Base-by-base conservation (phyloP, 2,888 invertebrate species). In the Cerastis leucographa region DNA sequence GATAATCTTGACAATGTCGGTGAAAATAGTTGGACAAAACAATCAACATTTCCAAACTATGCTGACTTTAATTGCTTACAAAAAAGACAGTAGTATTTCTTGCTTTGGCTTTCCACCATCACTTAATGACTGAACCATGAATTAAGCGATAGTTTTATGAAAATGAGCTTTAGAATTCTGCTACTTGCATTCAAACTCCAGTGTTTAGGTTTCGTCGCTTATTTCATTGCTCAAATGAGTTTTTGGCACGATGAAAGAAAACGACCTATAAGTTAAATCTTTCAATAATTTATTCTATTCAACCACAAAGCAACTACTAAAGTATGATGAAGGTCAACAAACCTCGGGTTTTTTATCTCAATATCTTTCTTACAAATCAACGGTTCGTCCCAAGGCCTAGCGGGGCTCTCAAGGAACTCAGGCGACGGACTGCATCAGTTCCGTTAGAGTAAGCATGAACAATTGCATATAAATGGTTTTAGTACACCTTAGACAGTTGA, bases 321-420 rank as follows among this genome's bases (percentile, higher is more conserved):
- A 49, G n/a, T 64, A 42, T 49, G 17, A 8, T 61, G 5, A 12
- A 64, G 42, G 44, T 73, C 22, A 81, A 92, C 93, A 78, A 89
- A 93, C 93, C 93, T 94, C 76, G 87, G 79, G 71, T 90, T 90
- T 88, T 85, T 93, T 87, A 94, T 90, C 82, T 92, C 92, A 90
- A 89, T 89, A 66, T 94, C 93, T 86, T 94, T 93, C 82, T 92
- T 93, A 89, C 79, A 90, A 83, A 94, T 90, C 86, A 96, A 89
- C 91, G 97, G 97, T 91, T 96, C 95, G 93, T 97, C 97, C 97
- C 97, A 97, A 80, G 97, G 97, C 90, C 95, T 96, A 89, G 97
- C 95, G 83, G 96, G 96, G 90, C 95, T 96, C 91, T 97, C 97
- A 89, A 97, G 95, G 93, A 96, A 97, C 87, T 97, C 97, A 19